Base-by-base conservation (phyloP, 1,140 invertebrate species). In the Drosophila lacteicornis region DNA sequence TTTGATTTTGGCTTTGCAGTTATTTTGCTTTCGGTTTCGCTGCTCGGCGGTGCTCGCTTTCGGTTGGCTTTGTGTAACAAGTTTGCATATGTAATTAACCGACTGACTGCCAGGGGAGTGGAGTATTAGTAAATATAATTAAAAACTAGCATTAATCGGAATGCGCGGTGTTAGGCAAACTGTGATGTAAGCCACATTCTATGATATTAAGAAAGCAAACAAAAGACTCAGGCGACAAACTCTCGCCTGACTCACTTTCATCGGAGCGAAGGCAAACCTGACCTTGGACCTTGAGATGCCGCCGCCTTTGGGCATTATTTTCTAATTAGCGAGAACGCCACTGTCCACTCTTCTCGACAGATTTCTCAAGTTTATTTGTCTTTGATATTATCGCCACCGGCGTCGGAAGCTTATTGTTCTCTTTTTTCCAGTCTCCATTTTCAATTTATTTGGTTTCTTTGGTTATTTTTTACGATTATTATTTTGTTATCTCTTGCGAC, bases 81-180 rank as follows among this genome's bases (percentile, higher is more conserved):
- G 83, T 87, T 87, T 87, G 83, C 83, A 87, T 87, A 85, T 78
- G 83, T 88, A 82, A 88, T 87, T 87, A 87, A 83, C 83, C 81
- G 67, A 86, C 70, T 75, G 61, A 86, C 70, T 75, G 61, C 46
- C 53, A 47, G 19, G 53, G 53, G 36, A 56, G 65, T 70, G 66
- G 73, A 68, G 83, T 75, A 87, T 87, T 87, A 82, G 82, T 87
- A 86, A 86, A 86, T 69, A 86, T 86, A 86, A 86, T 86, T 87
- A 79, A 58, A 59, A 66, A 59, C 25, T 46, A 53, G 3, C 33
- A 36, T 11, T 3, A 68, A 79, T 65, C 73, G 82, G 79, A 85
- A 85, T 79, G 78, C 60, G 46, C 5, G 4, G 50, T 30, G 69
- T 75, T 75, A 38, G 17, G 71, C 70, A 75, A 75, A 74, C 59